Evolutionary conservation across 2,797 vertebrate genomes (phyloP).

Genomic region (Paguma larvata): DNA sequence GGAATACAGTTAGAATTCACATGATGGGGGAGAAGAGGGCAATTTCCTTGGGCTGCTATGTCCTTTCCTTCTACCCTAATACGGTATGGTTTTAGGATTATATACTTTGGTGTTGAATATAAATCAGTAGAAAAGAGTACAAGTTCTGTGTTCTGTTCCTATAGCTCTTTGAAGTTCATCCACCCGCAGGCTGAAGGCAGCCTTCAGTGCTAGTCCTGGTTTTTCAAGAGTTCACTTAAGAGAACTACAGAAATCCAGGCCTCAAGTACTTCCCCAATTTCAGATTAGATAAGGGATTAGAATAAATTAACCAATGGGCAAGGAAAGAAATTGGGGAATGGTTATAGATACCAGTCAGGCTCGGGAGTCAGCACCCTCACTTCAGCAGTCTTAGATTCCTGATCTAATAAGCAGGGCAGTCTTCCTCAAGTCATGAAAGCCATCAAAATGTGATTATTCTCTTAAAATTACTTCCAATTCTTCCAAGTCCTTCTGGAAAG

Average conservation of each 20-base stretch:
- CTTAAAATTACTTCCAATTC: slow-evolving; percentile 79
- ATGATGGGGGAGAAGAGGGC: slow-evolving; percentile 14
- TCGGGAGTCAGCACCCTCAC: not conserved
- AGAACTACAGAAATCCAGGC: slow-evolving; percentile 36
- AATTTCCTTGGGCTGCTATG: not conserved
- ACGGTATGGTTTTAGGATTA: not conserved
- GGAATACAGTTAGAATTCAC: slow-evolving; percentile 32
- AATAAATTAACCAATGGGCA: slow-evolving; percentile 68
- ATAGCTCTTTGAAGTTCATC: slow-evolving; percentile 41
- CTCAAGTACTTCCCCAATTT: slow-evolving; percentile 55
- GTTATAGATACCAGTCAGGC: not conserved
- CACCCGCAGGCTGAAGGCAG: not conserved
- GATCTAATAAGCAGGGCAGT: slow-evolving; percentile 49
- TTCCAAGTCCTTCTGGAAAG: slow-evolving; percentile 85
- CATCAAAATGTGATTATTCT: slow-evolving; percentile 75
- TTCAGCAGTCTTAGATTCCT: slow-evolving; percentile 44
- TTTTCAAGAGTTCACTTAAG: slow-evolving; percentile 54
- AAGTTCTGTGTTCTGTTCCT: slow-evolving; percentile 55
- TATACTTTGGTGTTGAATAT: slow-evolving; percentile 16
- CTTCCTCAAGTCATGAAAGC: slow-evolving; percentile 9
- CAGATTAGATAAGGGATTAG: slow-evolving; percentile 64
- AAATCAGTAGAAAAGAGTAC: slow-evolving; percentile 48
- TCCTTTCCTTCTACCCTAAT: not conserved
- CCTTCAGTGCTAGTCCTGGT: slow-evolving; percentile 19
- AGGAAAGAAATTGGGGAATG: slow-evolving; percentile 34